Conservation (phyloP, 2,888 invertebrate genomes). For the Pammene aurita region DNA sequence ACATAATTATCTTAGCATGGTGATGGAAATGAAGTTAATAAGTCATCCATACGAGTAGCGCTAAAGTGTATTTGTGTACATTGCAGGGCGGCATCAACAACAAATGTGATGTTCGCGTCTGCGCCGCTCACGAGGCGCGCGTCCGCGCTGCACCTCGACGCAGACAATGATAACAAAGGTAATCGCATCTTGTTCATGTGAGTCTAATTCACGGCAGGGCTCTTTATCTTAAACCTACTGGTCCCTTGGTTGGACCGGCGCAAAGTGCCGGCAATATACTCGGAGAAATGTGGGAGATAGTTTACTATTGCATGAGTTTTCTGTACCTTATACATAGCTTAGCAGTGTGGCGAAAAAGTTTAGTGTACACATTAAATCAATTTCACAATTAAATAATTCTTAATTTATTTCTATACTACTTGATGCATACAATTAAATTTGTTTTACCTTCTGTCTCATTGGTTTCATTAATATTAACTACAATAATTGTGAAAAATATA, state of each 20-base stretch:
- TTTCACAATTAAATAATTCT: neutral
- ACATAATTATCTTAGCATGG: neutral
- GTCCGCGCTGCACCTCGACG: constrained; percentile 91
- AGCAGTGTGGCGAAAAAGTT: constrained; percentile 12
- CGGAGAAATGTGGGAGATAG: constrained; percentile 21
- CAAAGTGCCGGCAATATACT: neutral
- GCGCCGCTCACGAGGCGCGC: constrained; percentile 91
- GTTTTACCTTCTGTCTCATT: too few species aligned
- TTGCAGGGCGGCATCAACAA: constrained; percentile 92
- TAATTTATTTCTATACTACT: too few species aligned
- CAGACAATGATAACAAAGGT: constrained; percentile 87
- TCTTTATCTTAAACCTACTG: neutral
- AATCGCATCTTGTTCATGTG: constrained; percentile 31
- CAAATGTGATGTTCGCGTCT: constrained; percentile 92
- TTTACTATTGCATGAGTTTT: constrained; percentile 9
- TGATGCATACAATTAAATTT: too few species aligned
- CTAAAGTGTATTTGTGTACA: constrained; percentile 34
- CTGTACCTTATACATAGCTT: constrained; percentile 18
- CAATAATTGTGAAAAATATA: too few species aligned
- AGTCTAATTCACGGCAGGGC: neutral
- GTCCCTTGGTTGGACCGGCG: neutral
- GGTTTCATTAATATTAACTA: too few species aligned
- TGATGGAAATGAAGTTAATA: neutral
- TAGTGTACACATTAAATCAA: neutral
- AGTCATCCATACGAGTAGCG: neutral